Base-by-base conservation (phyloP, 2,797 vertebrate genomes). In the Malacoctenus gilli region DNA sequence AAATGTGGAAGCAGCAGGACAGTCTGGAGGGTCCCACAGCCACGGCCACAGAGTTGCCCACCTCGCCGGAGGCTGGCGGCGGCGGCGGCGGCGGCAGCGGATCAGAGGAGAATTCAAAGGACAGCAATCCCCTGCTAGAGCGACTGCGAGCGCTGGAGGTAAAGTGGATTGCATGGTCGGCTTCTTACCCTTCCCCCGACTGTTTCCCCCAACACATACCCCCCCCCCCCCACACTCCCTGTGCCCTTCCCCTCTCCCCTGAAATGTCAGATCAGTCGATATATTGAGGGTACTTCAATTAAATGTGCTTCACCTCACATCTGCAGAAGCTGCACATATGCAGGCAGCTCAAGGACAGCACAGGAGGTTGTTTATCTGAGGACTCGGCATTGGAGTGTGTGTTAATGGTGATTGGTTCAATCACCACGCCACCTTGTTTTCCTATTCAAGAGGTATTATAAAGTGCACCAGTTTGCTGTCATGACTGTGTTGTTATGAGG, bases 101-200 rank as follows among this genome's bases (percentile, higher is more conserved):
- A 40, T 63, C 66, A 0, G 92, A 92, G 32, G 92, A 92, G 20
- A 88, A 89, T 50, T 87, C 83, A 37, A 92, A 90, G 52, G 92
- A 93, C 78, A 92, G 85, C 72, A 92, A 86, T 75, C 79, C 91
- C 65, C 87, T 96, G 1, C 71, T 95, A 36, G 90, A 94, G 84
- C 89, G 94, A 66, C 74, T 96, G 77, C 87, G 90, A 82, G 89
- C 89, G 52, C 86, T 96, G 41, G 94, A 96, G 94, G 95, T 95
- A 92, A 89, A 86, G 35, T 10, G 59, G 71, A 57, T 22, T 35
- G 31, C 49, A 58, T 3, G 53, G 36, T 58, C 50, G 41, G 43
- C 28, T 38, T 52, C 44, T 47, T 30, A 3, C 8, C 11, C 14
- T 18, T 38, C 21, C n/a, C 11, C n/a, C 20, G 13, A 23, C 28